Conservation (phyloP, 2,888 invertebrate genomes). For the Xylota segnis region DNA sequence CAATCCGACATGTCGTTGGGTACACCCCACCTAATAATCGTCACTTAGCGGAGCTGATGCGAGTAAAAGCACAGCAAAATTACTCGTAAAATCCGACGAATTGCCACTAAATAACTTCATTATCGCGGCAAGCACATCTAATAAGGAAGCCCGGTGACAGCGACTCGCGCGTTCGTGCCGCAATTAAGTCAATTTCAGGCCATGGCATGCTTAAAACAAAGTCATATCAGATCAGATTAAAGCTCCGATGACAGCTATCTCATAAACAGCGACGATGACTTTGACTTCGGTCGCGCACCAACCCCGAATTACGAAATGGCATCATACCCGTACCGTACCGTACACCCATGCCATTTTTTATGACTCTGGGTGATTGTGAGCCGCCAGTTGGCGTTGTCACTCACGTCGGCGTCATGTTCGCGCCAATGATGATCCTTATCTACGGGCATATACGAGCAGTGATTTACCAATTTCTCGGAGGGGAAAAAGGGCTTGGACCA, state of each 20-base stretch:
- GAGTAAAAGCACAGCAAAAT: slow-evolving; percentile 72
- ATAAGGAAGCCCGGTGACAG: slow-evolving; percentile 74
- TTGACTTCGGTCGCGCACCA: slow-evolving; percentile 71
- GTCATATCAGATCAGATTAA: slow-evolving; percentile 75
- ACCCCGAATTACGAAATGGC: slow-evolving; percentile 76
- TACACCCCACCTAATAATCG: slow-evolving; percentile 67
- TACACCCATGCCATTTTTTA: slow-evolving; percentile 70
- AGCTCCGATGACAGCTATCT: slow-evolving; percentile 71
- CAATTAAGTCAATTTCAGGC: slow-evolving; percentile 74
- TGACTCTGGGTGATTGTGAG: slow-evolving; percentile 50
- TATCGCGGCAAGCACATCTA: slow-evolving; percentile 72
- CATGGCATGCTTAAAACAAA: slow-evolving; percentile 69
- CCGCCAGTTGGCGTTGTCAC: slow-evolving; percentile 65
- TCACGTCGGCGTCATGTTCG: slow-evolving; percentile 65
- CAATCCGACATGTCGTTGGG: slow-evolving; percentile 28
- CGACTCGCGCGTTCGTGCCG: slow-evolving; percentile 66
- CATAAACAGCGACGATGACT: slow-evolving; percentile 72
- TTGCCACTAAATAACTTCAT: slow-evolving; percentile 72
- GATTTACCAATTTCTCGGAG: slow-evolving; percentile 41
- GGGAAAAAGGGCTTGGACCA: slow-evolving; percentile 36
- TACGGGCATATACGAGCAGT: slow-evolving; percentile 26
- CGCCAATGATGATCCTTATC: slow-evolving; percentile 64
- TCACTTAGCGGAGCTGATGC: slow-evolving; percentile 66
- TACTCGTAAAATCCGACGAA: slow-evolving; percentile 74
- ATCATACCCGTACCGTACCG: slow-evolving; percentile 27